Evolutionary conservation across 2,888 invertebrate genomes (phyloP), one percentile per base, ranked within the genome.

Genomic region (Xylota segnis): DNA sequence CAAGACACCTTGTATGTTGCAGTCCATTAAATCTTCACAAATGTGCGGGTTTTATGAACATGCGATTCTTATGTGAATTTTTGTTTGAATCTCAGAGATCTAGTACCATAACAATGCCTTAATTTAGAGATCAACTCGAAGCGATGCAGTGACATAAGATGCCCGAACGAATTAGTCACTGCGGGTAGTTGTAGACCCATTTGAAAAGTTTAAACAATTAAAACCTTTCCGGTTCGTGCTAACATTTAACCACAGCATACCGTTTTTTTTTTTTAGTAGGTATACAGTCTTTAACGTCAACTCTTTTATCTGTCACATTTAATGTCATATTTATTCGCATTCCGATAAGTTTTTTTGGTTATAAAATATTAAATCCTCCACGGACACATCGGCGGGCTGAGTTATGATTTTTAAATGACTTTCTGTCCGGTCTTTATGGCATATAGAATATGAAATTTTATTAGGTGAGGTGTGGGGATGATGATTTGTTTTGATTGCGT

Each of bases 401-500:
- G 27, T 40, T 54, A 68, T 54, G 54, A 29, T 50, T 54, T 68
- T 52, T 68, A 54, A 52, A 37, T 54, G 40, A 54, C 37, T 54
- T 29, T 56, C 29, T 58, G 45, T 56, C 18, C 43, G 40, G 27
- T 16, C 45, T 14, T 18, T 14, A 43, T 43, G 6, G 27, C 52
- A 9, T 12, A 27, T 10, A 50, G 12, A 12, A 23, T 10, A 52
- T 27, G 52, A n/a, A 27, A 27, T 66, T 66, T 34, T 37, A 52
- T 37, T 27, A 10, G 50, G 5, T 14, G 23, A 50, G 50, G 23
- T 52, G 37, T 52, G 34, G 50, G 50, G 37, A 4, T 50, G 23
- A 52, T 52, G 50, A 52, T 66, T 66, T 66, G 50, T 66, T 66
- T 50, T 66, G 50, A 50, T 52, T 9, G 50, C 37, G 16, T 12